Evolutionary conservation across 2,888 invertebrate species (phyloP).

Genomic region (Amaurobius ferox): DNA sequence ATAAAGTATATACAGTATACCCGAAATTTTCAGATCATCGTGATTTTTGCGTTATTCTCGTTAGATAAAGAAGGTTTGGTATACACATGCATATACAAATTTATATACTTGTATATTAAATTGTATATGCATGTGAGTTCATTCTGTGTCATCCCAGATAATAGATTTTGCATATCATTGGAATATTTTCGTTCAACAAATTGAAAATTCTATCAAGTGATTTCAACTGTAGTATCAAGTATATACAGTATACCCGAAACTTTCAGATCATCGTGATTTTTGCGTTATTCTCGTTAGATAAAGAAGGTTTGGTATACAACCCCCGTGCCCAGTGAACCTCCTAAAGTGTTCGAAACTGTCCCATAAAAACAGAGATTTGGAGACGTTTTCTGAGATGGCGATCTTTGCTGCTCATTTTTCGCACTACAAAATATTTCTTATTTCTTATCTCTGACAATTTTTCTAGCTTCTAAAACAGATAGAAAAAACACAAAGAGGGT

Average conservation of each 20-base stretch:
- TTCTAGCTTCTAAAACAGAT: constrained; percentile 38
- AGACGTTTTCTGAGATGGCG: constrained; percentile 54
- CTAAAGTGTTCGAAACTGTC: constrained; percentile 46
- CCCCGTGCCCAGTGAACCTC: constrained; percentile 33
- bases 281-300: constrained; percentile 8
- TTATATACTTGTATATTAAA: no score
- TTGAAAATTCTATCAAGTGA: no score
- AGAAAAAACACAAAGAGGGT: constrained; percentile 33
- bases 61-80: constrained; percentile 32
- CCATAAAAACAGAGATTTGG: constrained; percentile 68
- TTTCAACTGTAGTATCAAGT: no score
- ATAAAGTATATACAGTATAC: no score
- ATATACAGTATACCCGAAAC: no score
- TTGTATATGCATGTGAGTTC: no score
- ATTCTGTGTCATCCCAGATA: no score
- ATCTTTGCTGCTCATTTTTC: constrained; percentile 53
- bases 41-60: background rate
- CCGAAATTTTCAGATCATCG: no score
- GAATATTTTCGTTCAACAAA: no score
- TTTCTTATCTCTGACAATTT: constrained; percentile 61
- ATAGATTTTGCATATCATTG: no score
- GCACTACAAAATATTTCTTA: constrained; percentile 61
- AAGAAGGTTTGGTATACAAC: constrained; percentile 41
- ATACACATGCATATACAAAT: no score
- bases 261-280: no score